Evolutionary conservation across 2,113 vertebrate species (phyloP).

Genomic region (Sorex fumeus): DNA sequence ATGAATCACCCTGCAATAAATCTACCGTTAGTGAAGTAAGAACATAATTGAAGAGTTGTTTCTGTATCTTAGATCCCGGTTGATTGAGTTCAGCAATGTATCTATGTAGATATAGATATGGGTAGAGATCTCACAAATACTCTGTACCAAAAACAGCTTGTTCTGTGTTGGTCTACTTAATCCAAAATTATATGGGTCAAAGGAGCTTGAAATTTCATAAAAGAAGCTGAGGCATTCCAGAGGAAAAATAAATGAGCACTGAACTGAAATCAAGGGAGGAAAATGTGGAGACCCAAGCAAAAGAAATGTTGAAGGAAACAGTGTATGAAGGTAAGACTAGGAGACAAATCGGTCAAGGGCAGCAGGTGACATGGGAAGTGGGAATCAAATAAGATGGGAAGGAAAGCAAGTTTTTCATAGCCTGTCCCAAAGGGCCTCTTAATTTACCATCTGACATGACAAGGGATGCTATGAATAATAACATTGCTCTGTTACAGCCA

Average conservation of each 20-base stretch:
- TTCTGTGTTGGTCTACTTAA: neutral
- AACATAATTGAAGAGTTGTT: neutral
- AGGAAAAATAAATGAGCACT: neutral
- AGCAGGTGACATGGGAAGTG: neutral
- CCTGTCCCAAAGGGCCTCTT: neutral
- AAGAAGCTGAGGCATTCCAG: neutral
- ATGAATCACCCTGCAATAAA: neutral
- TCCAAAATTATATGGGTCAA: neutral
- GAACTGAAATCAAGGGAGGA: neutral
- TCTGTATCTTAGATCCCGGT: neutral
- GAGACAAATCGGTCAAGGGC: neutral
- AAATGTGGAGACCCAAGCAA: neutral
- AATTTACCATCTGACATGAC: neutral
- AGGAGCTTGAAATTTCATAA: slow-evolving; percentile 7
- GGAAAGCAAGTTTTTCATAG: no score
- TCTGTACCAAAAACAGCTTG: neutral
- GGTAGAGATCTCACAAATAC: neutral
- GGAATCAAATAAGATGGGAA: neutral
- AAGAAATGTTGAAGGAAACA: neutral
- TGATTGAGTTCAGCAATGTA: neutral
- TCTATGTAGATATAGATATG: no score
- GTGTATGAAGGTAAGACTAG: neutral
- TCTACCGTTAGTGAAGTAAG: slow-evolving; percentile 12
- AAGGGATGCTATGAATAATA: no score
- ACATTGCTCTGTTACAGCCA: neutral